Evolutionary conservation across 2,888 invertebrate species (phyloP).

Genomic region (Polydrusus cervinus): DNA sequence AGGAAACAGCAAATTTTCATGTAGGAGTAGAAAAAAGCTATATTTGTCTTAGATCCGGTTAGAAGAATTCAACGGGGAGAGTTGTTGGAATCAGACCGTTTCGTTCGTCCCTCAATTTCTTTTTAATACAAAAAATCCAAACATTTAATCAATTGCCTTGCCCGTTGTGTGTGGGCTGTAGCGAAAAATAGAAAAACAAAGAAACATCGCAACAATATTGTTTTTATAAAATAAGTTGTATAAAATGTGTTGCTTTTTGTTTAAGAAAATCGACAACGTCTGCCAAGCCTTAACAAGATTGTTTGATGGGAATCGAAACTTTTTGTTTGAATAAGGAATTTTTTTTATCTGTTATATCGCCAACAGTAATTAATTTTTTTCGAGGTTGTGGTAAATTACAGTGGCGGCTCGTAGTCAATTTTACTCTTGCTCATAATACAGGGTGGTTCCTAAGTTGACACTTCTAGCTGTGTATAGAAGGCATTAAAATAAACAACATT

Average conservation of each 20-base stretch:
- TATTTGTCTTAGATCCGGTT: too few relatives aligned
- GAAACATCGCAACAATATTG: not conserved
- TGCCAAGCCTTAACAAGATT: not conserved
- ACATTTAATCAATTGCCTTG: not conserved
- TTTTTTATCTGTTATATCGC: not conserved
- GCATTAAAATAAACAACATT: too few relatives aligned
- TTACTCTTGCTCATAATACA: too few relatives aligned
- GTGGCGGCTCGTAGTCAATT: too few relatives aligned
- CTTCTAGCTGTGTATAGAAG: too few relatives aligned
- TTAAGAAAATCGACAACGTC: not conserved
- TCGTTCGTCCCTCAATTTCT: not conserved
- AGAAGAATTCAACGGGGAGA: too few relatives aligned
- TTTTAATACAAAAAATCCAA: not conserved
- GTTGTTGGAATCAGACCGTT: too few relatives aligned
- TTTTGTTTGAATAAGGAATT: not conserved
- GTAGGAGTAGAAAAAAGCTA: too few relatives aligned
- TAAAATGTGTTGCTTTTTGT: not conserved
- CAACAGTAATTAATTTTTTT: too few relatives aligned
- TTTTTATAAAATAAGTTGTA: not conserved
- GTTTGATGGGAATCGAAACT: not conserved
- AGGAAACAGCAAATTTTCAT: too few relatives aligned
- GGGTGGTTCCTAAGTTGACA: too few relatives aligned
- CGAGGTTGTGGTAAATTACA: too few relatives aligned
- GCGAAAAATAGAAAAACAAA: constrained; percentile 1
- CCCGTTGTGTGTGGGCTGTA: not conserved